Evolutionary conservation across 2,797 vertebrate genomes (phyloP).

Genomic region (Delichon dasypus): DNA sequence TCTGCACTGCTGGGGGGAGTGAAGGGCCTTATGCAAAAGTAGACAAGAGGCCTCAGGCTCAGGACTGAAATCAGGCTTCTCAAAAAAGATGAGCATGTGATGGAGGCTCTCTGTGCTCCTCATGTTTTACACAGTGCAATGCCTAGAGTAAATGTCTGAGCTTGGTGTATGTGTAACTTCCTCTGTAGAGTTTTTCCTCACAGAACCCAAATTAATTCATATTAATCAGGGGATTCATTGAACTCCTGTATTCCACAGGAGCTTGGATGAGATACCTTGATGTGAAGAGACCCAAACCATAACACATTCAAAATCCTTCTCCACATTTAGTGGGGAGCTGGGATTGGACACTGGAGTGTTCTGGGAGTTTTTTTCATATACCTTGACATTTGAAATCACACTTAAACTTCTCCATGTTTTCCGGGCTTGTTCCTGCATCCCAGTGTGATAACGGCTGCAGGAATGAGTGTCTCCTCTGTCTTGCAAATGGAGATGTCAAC

Average conservation of each 20-base stretch:
- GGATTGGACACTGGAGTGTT: neutral
- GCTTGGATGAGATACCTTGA: neutral
- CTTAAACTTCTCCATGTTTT: neutral
- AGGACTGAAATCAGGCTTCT: neutral
- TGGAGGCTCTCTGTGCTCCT: neutral
- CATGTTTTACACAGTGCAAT: neutral
- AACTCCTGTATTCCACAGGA: neutral
- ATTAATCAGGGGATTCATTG: neutral
- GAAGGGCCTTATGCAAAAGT: neutral
- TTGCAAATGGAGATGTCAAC: neutral
- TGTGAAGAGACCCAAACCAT: neutral
- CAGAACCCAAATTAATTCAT: neutral
- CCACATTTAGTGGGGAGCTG: neutral
- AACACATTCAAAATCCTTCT: neutral
- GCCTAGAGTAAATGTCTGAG: fast-evolving
- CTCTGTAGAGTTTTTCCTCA: neutral
- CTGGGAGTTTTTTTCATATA: neutral
- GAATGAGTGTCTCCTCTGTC: neutral
- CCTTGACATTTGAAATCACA: neutral
- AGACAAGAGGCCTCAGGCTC: neutral
- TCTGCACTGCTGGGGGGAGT: neutral
- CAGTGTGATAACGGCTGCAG: neutral
- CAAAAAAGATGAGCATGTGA: neutral
- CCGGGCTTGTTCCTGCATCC: neutral
- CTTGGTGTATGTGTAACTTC: neutral